Conservation (phyloP, 2,888 invertebrate species). For the Leptinotarsa peninsularis region DNA sequence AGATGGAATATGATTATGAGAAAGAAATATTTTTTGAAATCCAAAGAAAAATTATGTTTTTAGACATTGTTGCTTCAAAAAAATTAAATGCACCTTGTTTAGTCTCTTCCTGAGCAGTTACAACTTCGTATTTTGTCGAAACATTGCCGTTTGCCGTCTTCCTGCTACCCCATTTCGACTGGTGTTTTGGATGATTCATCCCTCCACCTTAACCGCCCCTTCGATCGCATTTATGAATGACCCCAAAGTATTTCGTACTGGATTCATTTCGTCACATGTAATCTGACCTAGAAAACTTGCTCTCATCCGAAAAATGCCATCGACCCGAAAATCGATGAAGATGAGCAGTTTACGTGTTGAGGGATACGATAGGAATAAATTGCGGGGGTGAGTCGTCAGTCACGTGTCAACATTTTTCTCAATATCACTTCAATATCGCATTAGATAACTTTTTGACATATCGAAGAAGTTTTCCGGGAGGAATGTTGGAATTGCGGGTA, state of each 20-base stretch:
- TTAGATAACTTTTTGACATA: conserved; percentile 58
- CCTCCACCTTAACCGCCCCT: background rate
- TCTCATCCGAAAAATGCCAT: conserved; percentile 48
- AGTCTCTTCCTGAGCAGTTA: no score
- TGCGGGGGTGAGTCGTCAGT: conserved; percentile 39
- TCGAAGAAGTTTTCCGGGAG: conserved; percentile 55
- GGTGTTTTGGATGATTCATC: conserved; percentile 7
- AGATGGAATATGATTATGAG: no score
- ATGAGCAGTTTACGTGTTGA: conserved; percentile 50
- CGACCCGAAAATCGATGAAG: conserved; percentile 49
- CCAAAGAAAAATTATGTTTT: no score
- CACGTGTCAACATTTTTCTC: conserved; percentile 58
- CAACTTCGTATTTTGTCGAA: background rate
- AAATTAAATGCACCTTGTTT: no score
- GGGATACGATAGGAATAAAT: conserved; percentile 49
- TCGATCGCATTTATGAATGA: background rate
- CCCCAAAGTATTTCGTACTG: conserved; percentile 1
- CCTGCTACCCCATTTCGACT: background rate
- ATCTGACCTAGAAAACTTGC: conserved; percentile 47
- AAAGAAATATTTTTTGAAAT: no score
- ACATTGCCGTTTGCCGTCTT: background rate
- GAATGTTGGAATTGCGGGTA: background rate
- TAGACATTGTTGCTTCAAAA: no score
- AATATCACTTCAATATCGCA: conserved; percentile 58
- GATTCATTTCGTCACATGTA: conserved; percentile 27